Evolutionary conservation across 1,140 invertebrate species (phyloP).

Genomic region (Portunus trituberculatus): DNA sequence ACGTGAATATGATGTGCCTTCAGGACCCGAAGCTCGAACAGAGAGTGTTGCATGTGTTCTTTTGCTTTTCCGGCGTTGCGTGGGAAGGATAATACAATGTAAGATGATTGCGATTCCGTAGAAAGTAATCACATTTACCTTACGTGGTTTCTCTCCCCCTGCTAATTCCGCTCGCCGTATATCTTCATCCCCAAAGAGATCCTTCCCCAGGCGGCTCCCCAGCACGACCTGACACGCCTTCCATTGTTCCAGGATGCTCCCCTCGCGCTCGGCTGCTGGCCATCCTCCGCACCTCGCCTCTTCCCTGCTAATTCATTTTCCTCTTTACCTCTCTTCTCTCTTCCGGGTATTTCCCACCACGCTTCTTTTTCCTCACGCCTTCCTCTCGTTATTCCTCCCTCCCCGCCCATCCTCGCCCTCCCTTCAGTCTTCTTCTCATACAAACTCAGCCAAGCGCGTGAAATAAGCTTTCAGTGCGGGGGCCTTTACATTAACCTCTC

Average conservation of each 20-base stretch:
- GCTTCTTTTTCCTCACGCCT: not conserved
- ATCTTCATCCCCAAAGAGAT: not conserved
- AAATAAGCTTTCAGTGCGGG: not conserved
- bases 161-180: not conserved
- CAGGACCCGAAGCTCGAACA: too few relatives aligned
- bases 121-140: not conserved
- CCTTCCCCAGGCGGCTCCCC: not conserved
- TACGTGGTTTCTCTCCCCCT: not conserved
- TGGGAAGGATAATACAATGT: not conserved
- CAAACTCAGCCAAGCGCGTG: conserved; percentile 16
- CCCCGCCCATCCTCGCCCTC: not conserved
- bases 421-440: not conserved
- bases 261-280: not conserved
- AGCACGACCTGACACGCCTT: not conserved
- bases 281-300: not conserved
- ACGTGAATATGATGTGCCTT: too few relatives aligned
- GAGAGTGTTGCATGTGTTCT: not conserved
- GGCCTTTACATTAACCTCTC: not conserved
- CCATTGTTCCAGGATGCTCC: not conserved
- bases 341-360: not conserved
- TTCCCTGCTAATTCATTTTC: conserved; percentile 22
- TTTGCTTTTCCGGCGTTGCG: not conserved
- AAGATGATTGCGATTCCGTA: not conserved
- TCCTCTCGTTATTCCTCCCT: not conserved
- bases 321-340: conserved; percentile 1